Evolutionary conservation across 2,888 invertebrate species (phyloP).

Genomic region (Magallana nippona): DNA sequence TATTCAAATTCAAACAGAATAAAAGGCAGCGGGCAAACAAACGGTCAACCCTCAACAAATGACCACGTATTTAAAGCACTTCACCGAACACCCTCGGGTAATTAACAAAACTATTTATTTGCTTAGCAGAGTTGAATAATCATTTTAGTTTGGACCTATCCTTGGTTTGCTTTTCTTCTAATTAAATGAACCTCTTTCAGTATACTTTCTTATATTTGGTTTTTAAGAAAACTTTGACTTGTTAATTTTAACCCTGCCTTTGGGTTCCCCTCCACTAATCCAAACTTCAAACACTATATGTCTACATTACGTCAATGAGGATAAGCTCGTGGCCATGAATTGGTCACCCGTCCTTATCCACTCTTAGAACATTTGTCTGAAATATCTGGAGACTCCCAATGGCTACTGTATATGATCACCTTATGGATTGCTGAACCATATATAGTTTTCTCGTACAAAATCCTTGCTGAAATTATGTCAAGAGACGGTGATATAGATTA

Average conservation of each 20-base stretch:
- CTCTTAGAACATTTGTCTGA: too few relatives aligned
- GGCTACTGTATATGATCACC: too few relatives aligned
- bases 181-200: neutral
- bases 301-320: too few relatives aligned
- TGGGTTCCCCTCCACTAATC: too few relatives aligned
- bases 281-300: too few relatives aligned
- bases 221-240: neutral
- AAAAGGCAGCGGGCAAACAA: neutral
- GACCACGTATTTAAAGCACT: neutral
- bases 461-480: too few relatives aligned
- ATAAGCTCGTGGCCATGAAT: neutral
- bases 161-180: neutral
- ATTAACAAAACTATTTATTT: slow-evolving; percentile 19
- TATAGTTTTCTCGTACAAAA: too few relatives aligned
- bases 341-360: neutral
- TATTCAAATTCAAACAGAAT: neutral
- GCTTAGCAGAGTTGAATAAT: neutral
- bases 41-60: neutral
- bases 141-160: neutral
- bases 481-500: too few relatives aligned
- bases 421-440: too few relatives aligned
- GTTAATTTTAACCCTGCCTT: too few relatives aligned
- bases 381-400: too few relatives aligned
- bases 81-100: neutral
- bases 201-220: neutral